These are phyloP conservation scores for Melanotaenia trifasciata DNA, from an alignment of 2,797 vertebrate species.

Conservation along the genomic window DNA sequence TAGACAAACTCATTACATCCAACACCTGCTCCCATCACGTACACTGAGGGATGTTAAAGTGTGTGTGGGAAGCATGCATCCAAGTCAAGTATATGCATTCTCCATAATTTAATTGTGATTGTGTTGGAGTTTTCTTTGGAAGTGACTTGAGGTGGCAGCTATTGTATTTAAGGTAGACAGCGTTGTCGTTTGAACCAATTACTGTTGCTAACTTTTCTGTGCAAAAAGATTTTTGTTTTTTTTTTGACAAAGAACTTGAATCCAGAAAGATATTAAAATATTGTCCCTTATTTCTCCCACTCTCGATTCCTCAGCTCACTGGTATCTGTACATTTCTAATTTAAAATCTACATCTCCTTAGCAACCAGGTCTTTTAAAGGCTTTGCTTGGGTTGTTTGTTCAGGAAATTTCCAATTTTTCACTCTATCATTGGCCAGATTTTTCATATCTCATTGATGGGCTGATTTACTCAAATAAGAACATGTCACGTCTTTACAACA, in stretches of 20 bases:
- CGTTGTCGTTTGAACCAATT: conserved; percentile 14
- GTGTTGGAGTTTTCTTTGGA: conserved; percentile 25
- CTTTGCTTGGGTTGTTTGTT: neutral
- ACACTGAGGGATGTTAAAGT: conserved; percentile 25
- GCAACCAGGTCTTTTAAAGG: neutral
- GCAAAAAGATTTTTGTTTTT: conserved; percentile 1
- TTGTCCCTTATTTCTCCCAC: neutral
- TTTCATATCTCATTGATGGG: neutral
- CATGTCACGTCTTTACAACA: neutral
- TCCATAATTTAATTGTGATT: conserved; percentile 51
- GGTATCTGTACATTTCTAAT: neutral
- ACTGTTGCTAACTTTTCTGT: conserved; percentile 8
- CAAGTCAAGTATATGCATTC: conserved; percentile 47
- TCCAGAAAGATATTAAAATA: neutral
- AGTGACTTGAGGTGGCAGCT: conserved; percentile 30
- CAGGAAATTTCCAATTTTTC: neutral
- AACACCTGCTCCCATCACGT: conserved; percentile 71
- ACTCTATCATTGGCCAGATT: neutral
- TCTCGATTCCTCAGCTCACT: neutral
- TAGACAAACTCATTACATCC: conserved; percentile 76
- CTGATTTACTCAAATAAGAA: neutral
- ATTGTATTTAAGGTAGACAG: neutral
- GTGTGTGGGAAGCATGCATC: conserved; percentile 28
- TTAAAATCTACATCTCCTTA: neutral
- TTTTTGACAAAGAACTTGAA: neutral